phyloP scores from a whole-genome alignment of 2,888 invertebrate genomes.

The Chydorus sphaericus region DNA sequence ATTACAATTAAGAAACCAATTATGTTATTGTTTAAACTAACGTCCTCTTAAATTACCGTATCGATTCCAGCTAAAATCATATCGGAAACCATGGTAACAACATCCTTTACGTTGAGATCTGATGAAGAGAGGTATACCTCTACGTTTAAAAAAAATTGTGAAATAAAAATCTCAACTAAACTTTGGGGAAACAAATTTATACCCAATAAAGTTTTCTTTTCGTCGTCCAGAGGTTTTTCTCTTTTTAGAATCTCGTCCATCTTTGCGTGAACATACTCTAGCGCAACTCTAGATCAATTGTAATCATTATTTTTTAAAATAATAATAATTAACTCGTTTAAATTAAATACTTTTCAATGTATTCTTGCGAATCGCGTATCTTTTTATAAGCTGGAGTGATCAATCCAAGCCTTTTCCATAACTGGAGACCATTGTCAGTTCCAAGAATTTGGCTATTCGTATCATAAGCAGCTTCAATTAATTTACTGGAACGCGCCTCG shows the following conservation, averaged over 20 bases:
- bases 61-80: constrained; percentile 73
- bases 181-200: no score
- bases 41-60: constrained; percentile 41
- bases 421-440: constrained; percentile 49
- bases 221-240: constrained; percentile 27
- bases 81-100: constrained; percentile 71
- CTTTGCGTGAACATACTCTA: constrained; percentile 38
- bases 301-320: neutral
- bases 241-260: constrained; percentile 15
- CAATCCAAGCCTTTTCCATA: constrained; percentile 58
- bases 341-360: constrained; percentile 45
- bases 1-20: constrained; percentile 22
- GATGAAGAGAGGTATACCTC: constrained; percentile 51
- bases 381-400: constrained; percentile 56
- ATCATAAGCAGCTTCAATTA: constrained; percentile 54
- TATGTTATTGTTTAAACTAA: neutral
- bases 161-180: no score
- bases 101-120: constrained; percentile 55
- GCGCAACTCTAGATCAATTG: constrained; percentile 39
- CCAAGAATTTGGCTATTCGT: constrained; percentile 54
- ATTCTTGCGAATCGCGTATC: constrained; percentile 49
- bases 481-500: constrained; percentile 45
- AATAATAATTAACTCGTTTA: neutral
- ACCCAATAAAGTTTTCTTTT: constrained; percentile 37
- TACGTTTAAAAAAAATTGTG: no score